Conservation (phyloP, 2,113 vertebrate species). For the Brachyhypopomus occidentalis region DNA sequence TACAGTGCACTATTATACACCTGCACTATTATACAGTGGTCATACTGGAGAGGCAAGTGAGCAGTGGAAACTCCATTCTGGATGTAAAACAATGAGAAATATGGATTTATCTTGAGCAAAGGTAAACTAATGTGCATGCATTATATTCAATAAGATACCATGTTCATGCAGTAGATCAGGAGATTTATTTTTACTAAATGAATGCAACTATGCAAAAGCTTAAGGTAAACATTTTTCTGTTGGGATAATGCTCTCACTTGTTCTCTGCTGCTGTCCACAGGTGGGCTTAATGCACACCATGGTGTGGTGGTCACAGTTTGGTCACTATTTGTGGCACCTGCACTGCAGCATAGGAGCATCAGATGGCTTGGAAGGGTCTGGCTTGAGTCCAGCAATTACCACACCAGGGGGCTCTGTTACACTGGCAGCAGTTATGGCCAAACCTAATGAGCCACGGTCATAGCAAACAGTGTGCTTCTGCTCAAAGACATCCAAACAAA, state of each 20-base stretch:
- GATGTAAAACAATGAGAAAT: background rate
- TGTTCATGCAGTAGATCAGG: background rate
- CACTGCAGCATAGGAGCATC: slow-evolving; percentile 51
- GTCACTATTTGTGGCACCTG: slow-evolving; percentile 51
- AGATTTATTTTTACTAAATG: slow-evolving; percentile 9
- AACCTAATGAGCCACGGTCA: slow-evolving; percentile 52
- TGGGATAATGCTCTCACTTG: slow-evolving; percentile 26
- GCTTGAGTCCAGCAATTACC: slow-evolving; percentile 54
- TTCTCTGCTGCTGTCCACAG: slow-evolving; percentile 36
- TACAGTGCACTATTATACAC: no score
- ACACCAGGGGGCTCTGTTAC: slow-evolving; percentile 56
- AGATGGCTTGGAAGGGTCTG: slow-evolving; percentile 49
- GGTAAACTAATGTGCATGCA: slow-evolving; percentile 7
- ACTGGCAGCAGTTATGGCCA: slow-evolving; percentile 44
- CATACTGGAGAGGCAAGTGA: slow-evolving; percentile 26
- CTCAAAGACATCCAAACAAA: slow-evolving; percentile 35
- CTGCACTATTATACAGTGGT: no score
- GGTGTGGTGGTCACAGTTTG: slow-evolving; percentile 47
- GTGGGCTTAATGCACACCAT: slow-evolving; percentile 41
- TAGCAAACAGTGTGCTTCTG: slow-evolving; percentile 50
- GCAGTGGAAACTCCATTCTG: slow-evolving; percentile 33
- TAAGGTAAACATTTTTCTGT: slow-evolving; percentile 36
- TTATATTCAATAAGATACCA: slow-evolving; percentile 11
- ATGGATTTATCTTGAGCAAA: background rate
- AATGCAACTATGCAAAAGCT: background rate